phyloP scores from a whole-genome alignment of 1,140 invertebrate genomes.

The Heliconius himera region DNA sequence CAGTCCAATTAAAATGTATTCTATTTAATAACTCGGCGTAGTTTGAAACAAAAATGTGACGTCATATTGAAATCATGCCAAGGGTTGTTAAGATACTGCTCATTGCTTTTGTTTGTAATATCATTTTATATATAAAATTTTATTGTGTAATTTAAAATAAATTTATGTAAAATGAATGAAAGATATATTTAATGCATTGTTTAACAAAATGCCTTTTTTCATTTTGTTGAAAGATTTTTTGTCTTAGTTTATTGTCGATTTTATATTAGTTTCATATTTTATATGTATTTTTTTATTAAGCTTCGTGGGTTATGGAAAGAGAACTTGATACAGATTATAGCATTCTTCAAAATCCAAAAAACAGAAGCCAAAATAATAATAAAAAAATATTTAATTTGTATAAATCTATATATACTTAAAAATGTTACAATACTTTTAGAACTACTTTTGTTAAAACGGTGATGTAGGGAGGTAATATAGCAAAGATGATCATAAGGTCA shows the following conservation, averaged over 20 bases:
- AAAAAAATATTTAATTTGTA: no score
- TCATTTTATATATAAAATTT: not conserved
- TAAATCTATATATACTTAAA: no score
- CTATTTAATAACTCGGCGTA: not conserved
- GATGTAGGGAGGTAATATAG: no score
- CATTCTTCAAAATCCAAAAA: no score
- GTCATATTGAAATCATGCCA: slow-evolving; percentile 31
- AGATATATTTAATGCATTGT: not conserved
- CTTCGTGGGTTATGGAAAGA: no score
- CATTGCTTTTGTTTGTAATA: slow-evolving; percentile 12
- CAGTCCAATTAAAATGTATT: not conserved
- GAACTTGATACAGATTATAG: no score
- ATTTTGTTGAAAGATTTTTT: not conserved
- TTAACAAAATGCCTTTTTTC: not conserved
- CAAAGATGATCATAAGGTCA: no score
- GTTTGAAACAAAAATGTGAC: slow-evolving; percentile 26
- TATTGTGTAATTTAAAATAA: not conserved
- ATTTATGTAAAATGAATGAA: not conserved
- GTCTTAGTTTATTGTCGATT: not conserved
- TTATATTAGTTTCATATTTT: not conserved
- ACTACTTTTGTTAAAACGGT: no score
- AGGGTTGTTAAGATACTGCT: slow-evolving; percentile 26
- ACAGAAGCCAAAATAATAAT: no score
- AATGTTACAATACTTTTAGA: no score
- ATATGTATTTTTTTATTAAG: not conserved